Conservation (phyloP, 1,140 invertebrate species). For the Sinella curviseta region DNA sequence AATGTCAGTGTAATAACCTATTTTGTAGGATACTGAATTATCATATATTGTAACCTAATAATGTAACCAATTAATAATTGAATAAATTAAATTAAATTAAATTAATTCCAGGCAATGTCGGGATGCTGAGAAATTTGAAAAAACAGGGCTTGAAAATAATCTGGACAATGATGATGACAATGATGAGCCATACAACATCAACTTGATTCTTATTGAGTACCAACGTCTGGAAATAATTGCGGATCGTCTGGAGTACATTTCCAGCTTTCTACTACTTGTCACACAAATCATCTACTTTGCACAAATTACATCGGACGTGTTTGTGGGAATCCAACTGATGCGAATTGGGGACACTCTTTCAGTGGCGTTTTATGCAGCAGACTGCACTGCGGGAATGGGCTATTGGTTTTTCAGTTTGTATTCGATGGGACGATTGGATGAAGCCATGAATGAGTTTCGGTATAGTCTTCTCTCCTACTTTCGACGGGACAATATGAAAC, state of each 20-base stretch:
- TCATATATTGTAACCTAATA: too few relatives aligned
- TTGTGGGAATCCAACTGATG: background rate
- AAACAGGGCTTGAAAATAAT: too few relatives aligned
- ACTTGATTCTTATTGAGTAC: background rate
- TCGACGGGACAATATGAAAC: background rate
- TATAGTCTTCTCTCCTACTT: background rate
- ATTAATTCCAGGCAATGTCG: too few relatives aligned
- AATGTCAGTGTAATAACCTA: too few relatives aligned
- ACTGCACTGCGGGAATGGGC: background rate
- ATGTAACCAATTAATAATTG: too few relatives aligned
- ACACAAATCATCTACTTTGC: conserved; percentile 12
- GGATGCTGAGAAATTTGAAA: too few relatives aligned
- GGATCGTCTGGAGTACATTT: background rate
- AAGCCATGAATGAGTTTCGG: background rate
- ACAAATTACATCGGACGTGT: background rate
- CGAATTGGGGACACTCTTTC: background rate
- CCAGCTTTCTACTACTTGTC: background rate
- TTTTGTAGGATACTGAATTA: too few relatives aligned
- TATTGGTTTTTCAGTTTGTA: background rate
- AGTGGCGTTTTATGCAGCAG: background rate
- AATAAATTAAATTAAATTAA: too few relatives aligned
- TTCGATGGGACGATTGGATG: conserved; percentile 1
- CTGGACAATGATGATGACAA: too few relatives aligned
- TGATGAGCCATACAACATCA: background rate
- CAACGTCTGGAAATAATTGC: background rate